Base-by-base conservation (phyloP, 2,888 invertebrate species). In the Idaea straminata region DNA sequence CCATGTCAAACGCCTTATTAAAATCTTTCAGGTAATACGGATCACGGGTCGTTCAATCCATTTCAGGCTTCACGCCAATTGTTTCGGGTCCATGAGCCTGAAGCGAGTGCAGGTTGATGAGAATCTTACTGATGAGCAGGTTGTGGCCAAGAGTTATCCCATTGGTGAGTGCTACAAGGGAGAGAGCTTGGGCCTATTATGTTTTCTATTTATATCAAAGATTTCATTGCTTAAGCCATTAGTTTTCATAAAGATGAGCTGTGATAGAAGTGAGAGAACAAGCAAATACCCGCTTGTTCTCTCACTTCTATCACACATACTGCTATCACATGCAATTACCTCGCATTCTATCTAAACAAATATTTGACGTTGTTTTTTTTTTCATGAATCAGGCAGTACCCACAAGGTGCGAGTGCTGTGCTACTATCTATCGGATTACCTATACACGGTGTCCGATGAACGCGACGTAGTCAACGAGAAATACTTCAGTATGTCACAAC, bases 361-460 rank as follows among this genome's bases (percentile, higher is more conserved):
- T 15, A 15, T 13, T 1, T 15, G 3, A 61, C 57, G 61, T 13
- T 25, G 16, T 34, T 25, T 66, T 47, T 62, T 15, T 15, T 35
- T 38, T 25, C 57, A 16, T 4, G 25, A 6, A 57, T 4, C 83
- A 89, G 91, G 93, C 15, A 92, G 92, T 68, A 77, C 81, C 0
- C 94, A 94, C 74, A 86, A 78, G 57, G 93, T 95, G 35, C 94
- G 96, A 35, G 87, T 97, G 0, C 80, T 96, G 0, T 92, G 94
- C 65, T 96, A 96, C 87, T 94, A 95, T 82, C 84, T 93, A 35
- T 91, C 95, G 61, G 96, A 96, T 77, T 93, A 93, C 69, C 78
- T 94, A 38, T 96, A 95, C 83, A 92, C 96, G 7, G 95, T 96
- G 76, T 94, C 95, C 2, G 95, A 96, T 84, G 94, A 96, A 80